These are phyloP conservation scores for Lordiphosa clarofinis DNA, from an alignment of 1,140 invertebrate genomes.

Conservation along the genomic window DNA sequence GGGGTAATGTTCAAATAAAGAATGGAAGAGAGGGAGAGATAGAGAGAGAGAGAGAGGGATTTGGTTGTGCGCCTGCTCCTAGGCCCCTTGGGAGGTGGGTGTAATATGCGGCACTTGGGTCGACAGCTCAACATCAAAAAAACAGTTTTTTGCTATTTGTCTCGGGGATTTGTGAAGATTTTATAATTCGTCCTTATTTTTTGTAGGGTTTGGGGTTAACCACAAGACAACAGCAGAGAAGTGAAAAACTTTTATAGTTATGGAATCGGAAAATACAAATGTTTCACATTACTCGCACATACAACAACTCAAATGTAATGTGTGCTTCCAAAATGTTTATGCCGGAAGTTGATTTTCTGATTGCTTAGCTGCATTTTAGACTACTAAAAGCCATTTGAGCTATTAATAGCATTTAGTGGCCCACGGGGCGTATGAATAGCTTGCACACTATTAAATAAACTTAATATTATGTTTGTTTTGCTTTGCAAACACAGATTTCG, in stretches of 20 bases:
- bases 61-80: constrained; percentile 51
- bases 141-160: constrained; percentile 39
- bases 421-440: constrained; percentile 3
- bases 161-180: constrained; percentile 46
- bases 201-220: neutral
- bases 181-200: constrained; percentile 50
- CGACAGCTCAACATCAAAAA: constrained; percentile 59
- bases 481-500: neutral
- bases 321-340: too few species aligned
- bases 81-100: constrained; percentile 34
- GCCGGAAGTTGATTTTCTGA: neutral
- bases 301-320: too few species aligned
- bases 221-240: too few species aligned
- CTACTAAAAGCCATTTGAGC: neutral
- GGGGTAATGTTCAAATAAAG: neutral
- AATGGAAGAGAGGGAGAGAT: constrained; percentile 17
- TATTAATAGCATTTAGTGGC: constrained; percentile 2
- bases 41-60: constrained; percentile 6
- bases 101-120: constrained; percentile 20
- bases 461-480: too few species aligned
- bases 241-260: too few species aligned
- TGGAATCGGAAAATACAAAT: too few species aligned
- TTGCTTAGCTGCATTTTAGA: neutral
- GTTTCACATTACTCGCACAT: too few species aligned
- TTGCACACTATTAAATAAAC: too few species aligned